Conservation (phyloP, 2,113 vertebrate species). For the Bufo gargarizans region DNA sequence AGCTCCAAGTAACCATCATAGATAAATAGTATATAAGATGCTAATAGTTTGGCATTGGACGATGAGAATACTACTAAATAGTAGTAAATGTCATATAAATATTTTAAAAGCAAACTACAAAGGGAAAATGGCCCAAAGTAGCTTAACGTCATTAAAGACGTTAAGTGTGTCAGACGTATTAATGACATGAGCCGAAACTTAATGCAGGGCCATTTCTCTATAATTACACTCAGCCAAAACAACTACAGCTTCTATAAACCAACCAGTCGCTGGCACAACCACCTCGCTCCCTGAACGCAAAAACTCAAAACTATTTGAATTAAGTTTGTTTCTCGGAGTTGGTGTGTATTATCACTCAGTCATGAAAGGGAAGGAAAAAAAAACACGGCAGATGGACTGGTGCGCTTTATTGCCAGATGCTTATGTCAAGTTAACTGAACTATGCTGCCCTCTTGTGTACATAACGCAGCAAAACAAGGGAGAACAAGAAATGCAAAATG, state of each 20-base stretch:
- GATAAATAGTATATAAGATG: neutral
- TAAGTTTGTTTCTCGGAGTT: neutral
- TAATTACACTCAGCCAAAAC: neutral
- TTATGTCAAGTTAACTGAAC: constrained; percentile 64
- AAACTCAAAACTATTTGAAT: constrained; percentile 42
- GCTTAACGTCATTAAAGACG: neutral
- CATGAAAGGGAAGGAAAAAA: neutral
- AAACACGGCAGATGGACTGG: neutral
- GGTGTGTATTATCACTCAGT: neutral
- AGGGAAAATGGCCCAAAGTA: neutral
- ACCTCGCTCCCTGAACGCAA: neutral
- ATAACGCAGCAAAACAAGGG: neutral
- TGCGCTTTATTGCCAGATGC: neutral
- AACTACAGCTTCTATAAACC: neutral
- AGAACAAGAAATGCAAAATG: neutral
- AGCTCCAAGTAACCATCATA: neutral
- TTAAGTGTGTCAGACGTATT: neutral
- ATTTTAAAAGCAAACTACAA: neutral
- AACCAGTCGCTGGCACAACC: neutral
- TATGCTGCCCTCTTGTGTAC: constrained; percentile 80
- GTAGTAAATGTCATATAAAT: constrained; percentile 1
- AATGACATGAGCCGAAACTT: neutral
- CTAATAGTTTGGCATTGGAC: neutral
- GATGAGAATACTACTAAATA: neutral
- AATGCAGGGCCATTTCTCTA: neutral